These are phyloP conservation scores for Drosophila asahinai DNA, from an alignment of 1,140 invertebrate species.

Conservation along the genomic window DNA sequence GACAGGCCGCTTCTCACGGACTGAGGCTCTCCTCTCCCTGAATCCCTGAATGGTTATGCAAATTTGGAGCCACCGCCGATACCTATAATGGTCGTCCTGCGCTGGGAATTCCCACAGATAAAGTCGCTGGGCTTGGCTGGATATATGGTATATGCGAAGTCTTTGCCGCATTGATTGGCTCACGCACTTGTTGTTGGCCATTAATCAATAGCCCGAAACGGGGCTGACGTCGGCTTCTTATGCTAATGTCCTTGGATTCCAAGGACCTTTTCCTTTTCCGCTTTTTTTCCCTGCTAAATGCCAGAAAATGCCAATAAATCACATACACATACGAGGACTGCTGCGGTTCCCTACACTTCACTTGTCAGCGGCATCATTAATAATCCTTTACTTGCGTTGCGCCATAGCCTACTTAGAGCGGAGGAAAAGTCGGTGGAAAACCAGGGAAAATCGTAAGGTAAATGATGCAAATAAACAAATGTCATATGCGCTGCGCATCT, in stretches of 20 bases:
- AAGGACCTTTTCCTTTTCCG: constrained; percentile 19
- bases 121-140: background rate
- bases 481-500: constrained; percentile 72
- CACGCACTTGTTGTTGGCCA: constrained; percentile 74
- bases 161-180: constrained; percentile 38
- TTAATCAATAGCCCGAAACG: constrained; percentile 64
- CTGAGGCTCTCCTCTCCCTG: background rate
- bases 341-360: constrained; percentile 58
- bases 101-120: constrained; percentile 42
- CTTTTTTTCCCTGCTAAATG: constrained; percentile 57
- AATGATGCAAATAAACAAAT: constrained; percentile 85
- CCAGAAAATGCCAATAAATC: constrained; percentile 80
- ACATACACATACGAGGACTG: constrained; percentile 44
- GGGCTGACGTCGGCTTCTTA: constrained; percentile 28
- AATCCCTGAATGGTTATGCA: constrained; percentile 42
- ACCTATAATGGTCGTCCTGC: constrained; percentile 24
- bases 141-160: too few relatives aligned
- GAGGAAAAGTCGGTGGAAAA: constrained; percentile 12
- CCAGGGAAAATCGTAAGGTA: constrained; percentile 61
- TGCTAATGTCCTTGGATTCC: constrained; percentile 50
- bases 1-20: constrained; percentile 51
- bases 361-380: constrained; percentile 82
- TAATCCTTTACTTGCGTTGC: constrained; percentile 70
- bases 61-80: constrained; percentile 34
- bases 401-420: constrained; percentile 64